A percentile compares a stretch with the other conserved stretches of the same genome.
Evolutionary conservation across 2,113 vertebrate species (phyloP).

Genomic region (Xyrauchen texanus): DNA sequence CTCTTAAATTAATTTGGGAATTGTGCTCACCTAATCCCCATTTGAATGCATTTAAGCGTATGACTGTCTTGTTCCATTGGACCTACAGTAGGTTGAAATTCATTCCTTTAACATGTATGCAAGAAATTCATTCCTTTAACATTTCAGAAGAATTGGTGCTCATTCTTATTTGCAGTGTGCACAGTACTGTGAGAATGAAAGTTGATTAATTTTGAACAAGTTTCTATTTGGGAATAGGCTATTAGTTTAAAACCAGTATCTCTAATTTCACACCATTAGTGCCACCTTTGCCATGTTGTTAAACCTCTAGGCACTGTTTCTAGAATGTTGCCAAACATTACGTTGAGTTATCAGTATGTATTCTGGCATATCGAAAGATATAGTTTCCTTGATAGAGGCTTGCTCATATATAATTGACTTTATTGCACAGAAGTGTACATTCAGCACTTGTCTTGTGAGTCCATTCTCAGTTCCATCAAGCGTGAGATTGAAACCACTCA

Average conservation of each 20-base stretch:
- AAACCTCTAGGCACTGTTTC: background rate
- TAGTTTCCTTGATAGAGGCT: background rate
- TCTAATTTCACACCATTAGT: background rate
- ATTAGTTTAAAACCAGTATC: background rate
- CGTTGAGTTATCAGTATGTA: background rate
- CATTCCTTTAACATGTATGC: background rate
- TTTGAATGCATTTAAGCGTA: background rate
- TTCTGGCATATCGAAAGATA: background rate
- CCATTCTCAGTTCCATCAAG: background rate
- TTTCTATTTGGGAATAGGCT: background rate
- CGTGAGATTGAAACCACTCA: conserved; percentile 7
- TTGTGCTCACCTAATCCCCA: background rate
- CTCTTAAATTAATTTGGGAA: conserved; percentile 23
- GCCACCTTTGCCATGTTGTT: background rate
- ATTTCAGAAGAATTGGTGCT: background rate
- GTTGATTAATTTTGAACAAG: conserved; percentile 1
- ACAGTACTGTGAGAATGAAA: background rate
- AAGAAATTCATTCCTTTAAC: conserved; percentile 4
- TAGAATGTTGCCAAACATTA: background rate
- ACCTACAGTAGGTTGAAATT: background rate
- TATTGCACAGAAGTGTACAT: background rate
- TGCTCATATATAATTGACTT: background rate
- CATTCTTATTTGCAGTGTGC: background rate
- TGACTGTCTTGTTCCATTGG: background rate
- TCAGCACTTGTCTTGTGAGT: background rate